These are phyloP conservation scores for Sycon ciliatum DNA, from an alignment of 37 sponge, comb jelly and placozoan species.

Conservation along the genomic window DNA sequence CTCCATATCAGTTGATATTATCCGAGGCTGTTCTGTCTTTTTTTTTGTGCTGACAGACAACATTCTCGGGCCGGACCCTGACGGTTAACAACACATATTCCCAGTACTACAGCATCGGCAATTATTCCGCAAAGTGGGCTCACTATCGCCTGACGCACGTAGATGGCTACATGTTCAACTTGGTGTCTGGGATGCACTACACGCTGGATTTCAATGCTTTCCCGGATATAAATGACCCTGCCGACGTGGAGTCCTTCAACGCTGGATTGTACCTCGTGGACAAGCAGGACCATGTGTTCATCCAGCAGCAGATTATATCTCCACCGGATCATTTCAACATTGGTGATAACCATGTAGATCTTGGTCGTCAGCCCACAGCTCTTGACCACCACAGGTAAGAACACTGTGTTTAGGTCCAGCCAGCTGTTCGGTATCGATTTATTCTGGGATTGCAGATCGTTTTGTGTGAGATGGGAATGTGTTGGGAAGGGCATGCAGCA, in stretches of 20 bases:
- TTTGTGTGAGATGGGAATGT: too few relatives aligned
- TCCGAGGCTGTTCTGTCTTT: too few relatives aligned
- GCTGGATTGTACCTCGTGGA: neutral
- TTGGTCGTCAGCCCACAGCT: neutral
- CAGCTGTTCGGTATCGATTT: neutral
- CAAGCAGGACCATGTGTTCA: neutral
- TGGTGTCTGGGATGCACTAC: constrained; percentile 40
- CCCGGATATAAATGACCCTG: constrained; percentile 15
- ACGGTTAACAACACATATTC: too few relatives aligned
- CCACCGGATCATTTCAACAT: neutral
- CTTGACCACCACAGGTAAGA: neutral
- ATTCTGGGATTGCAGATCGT: too few relatives aligned
- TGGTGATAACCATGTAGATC: neutral
- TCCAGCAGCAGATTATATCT: neutral
- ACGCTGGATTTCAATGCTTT: constrained; percentile 37
- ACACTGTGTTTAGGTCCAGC: neutral
- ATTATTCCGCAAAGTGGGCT: too few relatives aligned
- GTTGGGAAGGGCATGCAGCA: too few relatives aligned
- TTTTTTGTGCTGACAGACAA: too few relatives aligned
- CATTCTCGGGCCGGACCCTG: too few relatives aligned
- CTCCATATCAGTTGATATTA: too few relatives aligned
- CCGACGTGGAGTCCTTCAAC: neutral
- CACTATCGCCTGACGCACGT: constrained; percentile 68
- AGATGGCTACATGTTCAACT: constrained; percentile 66
- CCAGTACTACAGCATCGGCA: too few relatives aligned